Evolutionary conservation across 2,113 vertebrate species (phyloP).

Genomic region (Shinisaurus crocodilurus): DNA sequence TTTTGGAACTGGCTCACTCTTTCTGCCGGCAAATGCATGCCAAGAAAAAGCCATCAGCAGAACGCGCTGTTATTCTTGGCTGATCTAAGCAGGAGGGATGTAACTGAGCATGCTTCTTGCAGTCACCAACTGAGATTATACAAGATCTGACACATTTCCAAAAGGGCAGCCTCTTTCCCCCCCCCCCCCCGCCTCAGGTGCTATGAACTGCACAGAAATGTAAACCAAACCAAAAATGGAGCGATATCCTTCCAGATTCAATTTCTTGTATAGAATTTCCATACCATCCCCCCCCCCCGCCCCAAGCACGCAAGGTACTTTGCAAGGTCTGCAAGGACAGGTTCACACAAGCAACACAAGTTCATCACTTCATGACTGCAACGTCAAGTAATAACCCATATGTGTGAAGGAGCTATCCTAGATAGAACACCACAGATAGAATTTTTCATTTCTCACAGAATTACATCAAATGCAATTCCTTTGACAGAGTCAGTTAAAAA

Average conservation of each 20-base stretch:
- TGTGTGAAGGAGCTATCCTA: background rate
- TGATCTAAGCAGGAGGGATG: constrained; percentile 10
- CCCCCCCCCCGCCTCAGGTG: background rate
- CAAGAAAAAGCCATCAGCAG: background rate
- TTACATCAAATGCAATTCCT: background rate
- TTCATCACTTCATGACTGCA: background rate
- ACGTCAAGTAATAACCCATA: background rate
- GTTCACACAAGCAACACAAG: background rate
- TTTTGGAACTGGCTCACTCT: constrained; percentile 10
- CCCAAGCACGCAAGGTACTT: background rate
- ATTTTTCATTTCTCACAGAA: background rate
- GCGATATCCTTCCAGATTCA: background rate
- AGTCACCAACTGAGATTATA: constrained; percentile 1
- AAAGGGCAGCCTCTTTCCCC: background rate
- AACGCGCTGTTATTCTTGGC: background rate
- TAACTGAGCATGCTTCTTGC: background rate
- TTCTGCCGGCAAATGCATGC: background rate
- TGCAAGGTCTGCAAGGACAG: background rate
- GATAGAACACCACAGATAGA: background rate
- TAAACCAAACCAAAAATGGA: constrained; percentile 23
- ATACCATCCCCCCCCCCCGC: no score
- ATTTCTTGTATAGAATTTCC: background rate
- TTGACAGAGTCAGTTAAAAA: background rate
- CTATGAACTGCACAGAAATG: constrained; percentile 5
- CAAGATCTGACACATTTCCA: constrained; percentile 21